Evolutionary conservation across 64 coral and sea anemone species (phyloP), one percentile per base, ranked within the genome.

Genomic region (Acropora tenuis): DNA sequence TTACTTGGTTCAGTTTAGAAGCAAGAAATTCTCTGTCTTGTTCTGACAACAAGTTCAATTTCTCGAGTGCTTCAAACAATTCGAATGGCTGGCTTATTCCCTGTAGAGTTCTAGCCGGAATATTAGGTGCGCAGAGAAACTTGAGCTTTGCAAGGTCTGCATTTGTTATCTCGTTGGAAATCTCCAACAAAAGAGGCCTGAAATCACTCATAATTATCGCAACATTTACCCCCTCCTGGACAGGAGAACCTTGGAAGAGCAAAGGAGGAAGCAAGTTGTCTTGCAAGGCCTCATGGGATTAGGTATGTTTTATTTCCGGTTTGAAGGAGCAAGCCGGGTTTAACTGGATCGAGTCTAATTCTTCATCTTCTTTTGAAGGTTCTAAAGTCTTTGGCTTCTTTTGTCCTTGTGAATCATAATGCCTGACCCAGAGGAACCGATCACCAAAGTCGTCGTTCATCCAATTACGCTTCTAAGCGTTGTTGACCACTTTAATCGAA

Each of bases 401-500:
- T 6, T 42, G 9, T 92, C 60, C 77, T 6, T 17, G 50, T 76
- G 42, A 0, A 67, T 6, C 59, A 94, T 48, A 78, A 99, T 99
- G 97, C 94, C 97, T 15, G 91, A 91, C 12, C 83, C 97, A 89
- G 91, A 95, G 74, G 97, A 99, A 96, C 63, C 91, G 49, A 96
- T 99, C 60, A 90, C 91, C 45, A 99, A 95, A 79, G 97, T 99
- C 17, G 97, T 99, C 68, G 94, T 99, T 63, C 97, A 99, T 60
- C 97, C 97, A 10, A 92, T 99, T 55, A 94, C 96, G 65, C 19
- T 99, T 40, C 73, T 99, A 18, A 99, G 97, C 46, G 97, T 99
- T 76, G 97, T 99, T 8, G 97, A 99, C 73, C 97, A 99, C 83
- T 99, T 99, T 65, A 94, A 99, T 92, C 84, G 97, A 13, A 95